A percentile compares a stretch with the other conserved stretches of the same genome.
Evolutionary conservation across 1,140 invertebrate species (phyloP).

Genomic region (Radopholus similis): DNA sequence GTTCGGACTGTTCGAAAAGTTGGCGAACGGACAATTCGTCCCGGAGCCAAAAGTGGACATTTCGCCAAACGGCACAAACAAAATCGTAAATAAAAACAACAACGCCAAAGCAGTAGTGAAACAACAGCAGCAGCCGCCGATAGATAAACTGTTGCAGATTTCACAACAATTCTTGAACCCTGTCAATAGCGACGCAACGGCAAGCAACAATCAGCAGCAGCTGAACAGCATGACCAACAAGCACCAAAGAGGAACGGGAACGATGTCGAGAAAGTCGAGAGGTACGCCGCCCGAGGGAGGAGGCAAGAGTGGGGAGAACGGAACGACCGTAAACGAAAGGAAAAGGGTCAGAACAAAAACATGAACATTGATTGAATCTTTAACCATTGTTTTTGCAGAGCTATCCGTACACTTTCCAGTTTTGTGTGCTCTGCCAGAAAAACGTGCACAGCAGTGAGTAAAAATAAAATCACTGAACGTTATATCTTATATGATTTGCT

Average conservation of each 20-base stretch:
- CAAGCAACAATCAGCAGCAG: conserved; percentile 1
- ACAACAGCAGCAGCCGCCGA: not conserved
- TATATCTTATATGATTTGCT: not conserved
- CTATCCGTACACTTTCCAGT: conserved; percentile 49
- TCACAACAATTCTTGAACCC: conserved; percentile 2
- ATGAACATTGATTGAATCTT: not conserved
- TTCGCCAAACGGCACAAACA: not conserved
- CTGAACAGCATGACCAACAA: not conserved
- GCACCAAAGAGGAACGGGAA: not conserved
- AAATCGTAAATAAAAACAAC: conserved; percentile 4
- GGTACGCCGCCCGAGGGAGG: not conserved
- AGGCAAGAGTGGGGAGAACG: not conserved
- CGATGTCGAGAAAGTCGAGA: not conserved
- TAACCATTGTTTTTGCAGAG: conserved; percentile 18
- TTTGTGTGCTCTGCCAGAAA: conserved; percentile 47
- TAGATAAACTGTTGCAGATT: conserved; percentile 19
- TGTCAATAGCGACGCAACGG: not conserved
- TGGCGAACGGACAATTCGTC: not conserved
- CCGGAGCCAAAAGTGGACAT: not conserved
- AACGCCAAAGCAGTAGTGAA: not conserved
- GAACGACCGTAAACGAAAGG: not conserved
- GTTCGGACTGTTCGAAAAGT: conserved; percentile 10
- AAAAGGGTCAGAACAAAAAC: not conserved
- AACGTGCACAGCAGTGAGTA: conserved; percentile 42
- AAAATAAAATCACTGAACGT: not conserved